These are phyloP conservation scores for Hydropsyche betteni DNA, from an alignment of 2,888 invertebrate genomes.

Conservation along the genomic window DNA sequence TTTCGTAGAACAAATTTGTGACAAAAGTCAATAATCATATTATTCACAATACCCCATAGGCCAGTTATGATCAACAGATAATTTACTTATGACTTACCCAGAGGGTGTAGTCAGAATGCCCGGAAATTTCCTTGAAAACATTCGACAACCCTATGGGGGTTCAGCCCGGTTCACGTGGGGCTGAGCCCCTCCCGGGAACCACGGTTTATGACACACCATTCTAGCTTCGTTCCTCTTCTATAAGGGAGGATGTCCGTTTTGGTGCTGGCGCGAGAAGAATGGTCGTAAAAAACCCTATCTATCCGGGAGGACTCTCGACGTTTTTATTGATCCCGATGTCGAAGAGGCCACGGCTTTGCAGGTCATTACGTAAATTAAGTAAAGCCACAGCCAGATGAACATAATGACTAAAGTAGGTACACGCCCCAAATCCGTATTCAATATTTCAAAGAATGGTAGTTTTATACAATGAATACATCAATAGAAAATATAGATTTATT, in stretches of 20 bases:
- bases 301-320: slow-evolving; percentile 43
- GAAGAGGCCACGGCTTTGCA: slow-evolving; percentile 39
- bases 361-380: slow-evolving; percentile 44
- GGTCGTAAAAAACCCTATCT: slow-evolving; percentile 47
- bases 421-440: not conserved
- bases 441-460: too few relatives aligned
- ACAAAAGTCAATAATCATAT: too few relatives aligned
- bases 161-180: not conserved
- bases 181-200: slow-evolving; percentile 32
- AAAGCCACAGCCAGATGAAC: slow-evolving; percentile 31
- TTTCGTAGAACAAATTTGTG: too few relatives aligned
- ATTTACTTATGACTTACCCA: too few relatives aligned
- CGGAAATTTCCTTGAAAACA: too few relatives aligned
- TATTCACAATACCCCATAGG: too few relatives aligned
- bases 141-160: not conserved
- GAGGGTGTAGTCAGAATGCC: too few relatives aligned
- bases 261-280: slow-evolving; percentile 29
- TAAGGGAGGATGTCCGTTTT: slow-evolving; percentile 30
- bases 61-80: too few relatives aligned
- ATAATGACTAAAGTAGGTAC: not conserved
- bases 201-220: slow-evolving; percentile 44
- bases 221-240: slow-evolving; percentile 13
- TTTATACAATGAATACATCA: too few relatives aligned
- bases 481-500: too few relatives aligned
- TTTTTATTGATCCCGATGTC: slow-evolving; percentile 42